phyloP scores from a whole-genome alignment of 2,888 invertebrate species.

The Calliscelio sp. region DNA sequence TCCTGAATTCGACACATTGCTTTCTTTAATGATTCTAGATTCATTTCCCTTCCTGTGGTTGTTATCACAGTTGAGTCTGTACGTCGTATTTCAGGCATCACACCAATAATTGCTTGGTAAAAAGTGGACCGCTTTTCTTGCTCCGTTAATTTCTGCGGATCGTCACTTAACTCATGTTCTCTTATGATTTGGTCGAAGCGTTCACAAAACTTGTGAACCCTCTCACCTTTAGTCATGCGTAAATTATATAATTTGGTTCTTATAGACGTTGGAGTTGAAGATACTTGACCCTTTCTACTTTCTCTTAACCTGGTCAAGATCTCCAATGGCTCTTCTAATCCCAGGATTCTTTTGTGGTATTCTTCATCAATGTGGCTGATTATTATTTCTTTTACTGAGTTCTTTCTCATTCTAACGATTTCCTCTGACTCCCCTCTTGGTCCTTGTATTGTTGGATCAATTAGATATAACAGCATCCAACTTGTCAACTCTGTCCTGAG shows the following conservation, averaged over 20 bases:
- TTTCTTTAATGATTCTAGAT: constrained; percentile 60
- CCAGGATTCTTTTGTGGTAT: constrained; percentile 67
- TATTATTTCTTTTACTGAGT: constrained; percentile 70
- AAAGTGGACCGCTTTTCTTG: constrained; percentile 65
- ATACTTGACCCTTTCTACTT: constrained; percentile 59
- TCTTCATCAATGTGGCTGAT: constrained; percentile 63
- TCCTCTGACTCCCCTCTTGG: constrained; percentile 39
- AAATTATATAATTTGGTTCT: constrained; percentile 55
- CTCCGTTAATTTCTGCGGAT: constrained; percentile 36
- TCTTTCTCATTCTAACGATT: constrained; percentile 49
- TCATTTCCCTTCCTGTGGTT: constrained; percentile 68
- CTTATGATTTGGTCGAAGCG: constrained; percentile 60
- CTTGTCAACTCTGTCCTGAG: constrained; percentile 65
- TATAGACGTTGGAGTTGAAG: constrained; percentile 63
- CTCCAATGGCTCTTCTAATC: constrained; percentile 63
- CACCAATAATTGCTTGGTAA: constrained; percentile 69
- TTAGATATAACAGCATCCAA: constrained; percentile 55
- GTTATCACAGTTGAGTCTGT: constrained; percentile 62
- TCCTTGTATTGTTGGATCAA: constrained; percentile 42
- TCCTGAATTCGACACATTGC: constrained; percentile 55
- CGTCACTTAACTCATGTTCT: constrained; percentile 49
- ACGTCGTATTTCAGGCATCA: constrained; percentile 58
- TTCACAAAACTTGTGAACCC: constrained; percentile 55
- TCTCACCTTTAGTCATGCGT: constrained; percentile 34
- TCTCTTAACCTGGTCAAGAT: constrained; percentile 52